Conservation (phyloP, 2,888 invertebrate genomes). For the Parasteatoda lunata region DNA sequence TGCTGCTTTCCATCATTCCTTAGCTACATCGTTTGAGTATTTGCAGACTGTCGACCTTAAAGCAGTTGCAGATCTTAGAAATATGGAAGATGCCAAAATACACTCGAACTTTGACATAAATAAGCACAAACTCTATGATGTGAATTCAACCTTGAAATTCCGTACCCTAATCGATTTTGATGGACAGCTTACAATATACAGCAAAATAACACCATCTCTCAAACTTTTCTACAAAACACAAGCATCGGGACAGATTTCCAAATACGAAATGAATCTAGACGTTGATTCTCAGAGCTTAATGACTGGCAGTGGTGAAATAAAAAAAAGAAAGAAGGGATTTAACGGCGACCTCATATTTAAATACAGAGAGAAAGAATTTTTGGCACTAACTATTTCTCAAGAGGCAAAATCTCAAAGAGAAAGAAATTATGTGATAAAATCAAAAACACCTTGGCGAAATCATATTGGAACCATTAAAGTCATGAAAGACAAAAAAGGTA, state of each 20-base stretch:
- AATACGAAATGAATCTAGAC: slow-evolving; percentile 38
- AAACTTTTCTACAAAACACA: slow-evolving; percentile 44
- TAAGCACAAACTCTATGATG: slow-evolving; percentile 48
- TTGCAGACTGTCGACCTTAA: slow-evolving; percentile 43
- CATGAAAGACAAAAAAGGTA: slow-evolving; percentile 50
- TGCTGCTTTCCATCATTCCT: slow-evolving; percentile 56
- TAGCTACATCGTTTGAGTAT: slow-evolving; percentile 31
- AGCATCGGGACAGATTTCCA: slow-evolving; percentile 25
- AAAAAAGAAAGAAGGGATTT: slow-evolving; percentile 54
- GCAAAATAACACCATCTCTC: slow-evolving; percentile 53
- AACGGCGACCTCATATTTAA: slow-evolving; percentile 51
- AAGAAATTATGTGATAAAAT: slow-evolving; percentile 49
- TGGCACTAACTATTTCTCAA: slow-evolving; percentile 34
- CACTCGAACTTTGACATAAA: slow-evolving; percentile 55
- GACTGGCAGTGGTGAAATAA: slow-evolving; percentile 41
- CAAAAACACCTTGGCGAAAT: slow-evolving; percentile 24
- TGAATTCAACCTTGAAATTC: slow-evolving; percentile 45
- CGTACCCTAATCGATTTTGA: slow-evolving; percentile 51
- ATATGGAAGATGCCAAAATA: slow-evolving; percentile 46
- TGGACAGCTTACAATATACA: slow-evolving; percentile 6
- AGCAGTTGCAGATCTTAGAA: slow-evolving; percentile 59
- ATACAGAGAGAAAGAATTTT: slow-evolving; percentile 49
- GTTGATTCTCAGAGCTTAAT: slow-evolving; percentile 33
- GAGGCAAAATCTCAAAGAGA: slow-evolving; percentile 49
- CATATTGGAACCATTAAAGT: slow-evolving; percentile 22